Evolutionary conservation across 2,113 vertebrate species (phyloP), one percentile per base, ranked within the genome.

Genomic region (Asarcornis scutulata): DNA sequence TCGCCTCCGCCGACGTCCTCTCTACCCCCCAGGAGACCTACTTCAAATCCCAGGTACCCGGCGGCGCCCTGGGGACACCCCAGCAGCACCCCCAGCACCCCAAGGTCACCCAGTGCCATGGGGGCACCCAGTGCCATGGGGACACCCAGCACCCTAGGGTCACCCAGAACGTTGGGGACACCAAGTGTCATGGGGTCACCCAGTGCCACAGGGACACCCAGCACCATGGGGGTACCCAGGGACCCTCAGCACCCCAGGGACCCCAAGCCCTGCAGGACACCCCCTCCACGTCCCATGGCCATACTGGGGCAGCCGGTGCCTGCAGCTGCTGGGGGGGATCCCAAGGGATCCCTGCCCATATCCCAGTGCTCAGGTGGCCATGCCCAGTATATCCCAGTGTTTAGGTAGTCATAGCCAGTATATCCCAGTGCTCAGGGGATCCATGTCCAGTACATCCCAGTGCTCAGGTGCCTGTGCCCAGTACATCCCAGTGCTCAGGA

Each of bases 11-110:
- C 1, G 99, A 99, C 18, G 99, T 99, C 53, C 98, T 99, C 20
- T 99, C 99, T 48, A 99, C 99, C 17, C 98, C 99, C 3, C 99
- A 99, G 94, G 99, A 99, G 96, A 99, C 99, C 5, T 99, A 99
- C 97, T 99, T 99, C 96, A 99, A 99, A 94, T 98, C 99, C 87
- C 99, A 99, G 99, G 98, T 98, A 91, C 72, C 55, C 17, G 11
- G 32, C 52, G 17, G 0, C 15, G 8, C 36, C 63, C 63, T 38
- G 23, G 23, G 7, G 23, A 17, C 18, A 11, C 34, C 23, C n/a
- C 46, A 34, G n/a, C 34, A 50, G 6, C 11, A 2, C 20, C 6
- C 40, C 16, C 17, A 3, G 7, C 13, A 13, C 17, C 67, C 29
- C 0, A 3, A 10, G 15, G 27, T 14, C 13, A 15, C 17, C 32